A percentile compares a stretch with the other conserved stretches of the same genome.
These are phyloP conservation scores for Engraulis encrasicolus DNA, from an alignment of 2,113 vertebrate species.

Conservation along the genomic window DNA sequence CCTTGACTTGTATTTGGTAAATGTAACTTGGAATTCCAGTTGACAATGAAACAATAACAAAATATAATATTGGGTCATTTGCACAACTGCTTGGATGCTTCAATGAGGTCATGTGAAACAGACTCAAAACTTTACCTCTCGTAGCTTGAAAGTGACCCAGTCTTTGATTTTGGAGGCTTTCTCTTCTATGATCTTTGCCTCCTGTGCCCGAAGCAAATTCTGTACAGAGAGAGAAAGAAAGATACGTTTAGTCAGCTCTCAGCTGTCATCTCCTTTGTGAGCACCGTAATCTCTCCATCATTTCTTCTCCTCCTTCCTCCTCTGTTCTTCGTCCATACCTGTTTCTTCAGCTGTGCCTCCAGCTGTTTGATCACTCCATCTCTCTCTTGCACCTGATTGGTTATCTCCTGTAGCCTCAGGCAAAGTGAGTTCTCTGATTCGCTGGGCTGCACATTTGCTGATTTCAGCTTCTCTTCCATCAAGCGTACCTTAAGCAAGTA, in stretches of 20 bases:
- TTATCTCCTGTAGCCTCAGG: constrained; percentile 81
- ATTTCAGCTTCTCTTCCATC: constrained; percentile 87
- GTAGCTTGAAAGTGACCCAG: constrained; percentile 91
- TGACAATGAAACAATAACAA: no score
- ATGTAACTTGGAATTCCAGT: no score
- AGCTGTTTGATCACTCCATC: constrained; percentile 80
- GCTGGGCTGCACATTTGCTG: constrained; percentile 74
- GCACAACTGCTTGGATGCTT: neutral
- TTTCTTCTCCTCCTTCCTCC: constrained; percentile 36
- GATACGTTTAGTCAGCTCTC: neutral
- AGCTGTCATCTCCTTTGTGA: neutral
- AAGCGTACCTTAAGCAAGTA: constrained; percentile 76
- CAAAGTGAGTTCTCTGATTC: constrained; percentile 79
- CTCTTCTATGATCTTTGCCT: constrained; percentile 91
- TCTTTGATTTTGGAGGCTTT: constrained; percentile 97
- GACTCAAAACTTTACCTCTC: constrained; percentile 77
- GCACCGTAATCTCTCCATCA: neutral
- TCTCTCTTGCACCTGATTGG: constrained; percentile 77
- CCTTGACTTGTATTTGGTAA: no score
- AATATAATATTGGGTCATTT: no score
- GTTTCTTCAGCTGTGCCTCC: constrained; percentile 83
- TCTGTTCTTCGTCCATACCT: constrained; percentile 71
- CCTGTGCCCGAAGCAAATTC: constrained; percentile 88
- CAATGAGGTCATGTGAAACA: neutral
- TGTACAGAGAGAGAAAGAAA: constrained; percentile 68